Evolutionary conservation across 2,888 invertebrate genomes (phyloP).

Genomic region (Baccha elongata): DNA sequence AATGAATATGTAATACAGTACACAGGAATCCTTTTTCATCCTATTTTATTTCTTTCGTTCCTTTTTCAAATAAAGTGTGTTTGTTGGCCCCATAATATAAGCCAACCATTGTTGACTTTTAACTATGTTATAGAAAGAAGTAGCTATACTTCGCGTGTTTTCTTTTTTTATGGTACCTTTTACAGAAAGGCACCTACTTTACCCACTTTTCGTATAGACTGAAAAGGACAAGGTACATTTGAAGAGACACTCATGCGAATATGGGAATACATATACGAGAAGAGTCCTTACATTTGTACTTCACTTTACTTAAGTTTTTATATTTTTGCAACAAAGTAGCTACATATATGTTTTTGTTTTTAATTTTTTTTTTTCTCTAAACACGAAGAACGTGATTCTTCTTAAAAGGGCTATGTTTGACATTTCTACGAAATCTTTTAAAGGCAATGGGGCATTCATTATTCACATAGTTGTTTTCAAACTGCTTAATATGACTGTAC

Average conservation of each 20-base stretch:
- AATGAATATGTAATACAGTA: constrained; percentile 47
- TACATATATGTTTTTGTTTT: no score
- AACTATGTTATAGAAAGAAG: constrained; percentile 20
- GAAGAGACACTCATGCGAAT: constrained; percentile 11
- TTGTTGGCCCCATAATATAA: constrained; percentile 38
- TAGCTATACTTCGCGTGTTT: constrained; percentile 22
- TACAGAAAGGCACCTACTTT: constrained; percentile 38
- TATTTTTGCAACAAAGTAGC: constrained; percentile 41
- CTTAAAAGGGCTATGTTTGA: no score
- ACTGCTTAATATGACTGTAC: no score
- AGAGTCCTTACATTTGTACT: constrained; percentile 17
- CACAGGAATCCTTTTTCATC: constrained; percentile 48
- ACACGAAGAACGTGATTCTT: constrained; percentile 15
- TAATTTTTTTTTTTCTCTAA: no score
- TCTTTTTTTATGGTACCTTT: constrained; percentile 1
- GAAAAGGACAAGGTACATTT: constrained; percentile 34
- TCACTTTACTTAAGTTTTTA: constrained; percentile 33
- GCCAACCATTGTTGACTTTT: constrained; percentile 43
- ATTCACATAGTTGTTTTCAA: no score
- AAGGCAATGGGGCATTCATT: no score
- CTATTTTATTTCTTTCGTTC: constrained; percentile 34
- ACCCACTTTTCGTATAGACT: constrained; percentile 36
- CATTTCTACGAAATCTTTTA: no score
- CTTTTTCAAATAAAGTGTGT: constrained; percentile 23
- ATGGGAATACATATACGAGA: constrained; percentile 6